Evolutionary conservation across 1,140 invertebrate genomes (phyloP).

Genomic region (Diplogasteroides magnus): DNA sequence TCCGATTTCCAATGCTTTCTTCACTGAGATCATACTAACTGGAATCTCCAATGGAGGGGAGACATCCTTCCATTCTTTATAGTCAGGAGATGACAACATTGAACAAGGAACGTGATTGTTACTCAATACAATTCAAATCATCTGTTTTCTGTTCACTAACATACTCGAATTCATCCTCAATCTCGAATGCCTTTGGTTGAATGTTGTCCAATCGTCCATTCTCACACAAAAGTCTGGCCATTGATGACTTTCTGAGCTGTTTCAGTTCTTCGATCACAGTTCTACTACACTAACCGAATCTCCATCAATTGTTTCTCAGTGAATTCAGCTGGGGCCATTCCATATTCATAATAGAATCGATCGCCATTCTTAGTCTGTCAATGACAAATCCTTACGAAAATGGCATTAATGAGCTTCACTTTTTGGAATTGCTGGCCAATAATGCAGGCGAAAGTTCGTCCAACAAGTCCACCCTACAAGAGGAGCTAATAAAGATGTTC

Average conservation of each 20-base stretch:
- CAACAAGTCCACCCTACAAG: slow-evolving; percentile 65
- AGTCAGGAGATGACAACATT: background rate
- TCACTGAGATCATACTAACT: background rate
- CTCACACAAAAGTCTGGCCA: slow-evolving; percentile 72
- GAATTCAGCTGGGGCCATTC: slow-evolving; percentile 61
- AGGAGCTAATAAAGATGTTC: no score
- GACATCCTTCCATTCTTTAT: background rate
- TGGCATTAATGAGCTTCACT: slow-evolving; percentile 20
- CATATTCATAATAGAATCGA: slow-evolving; percentile 56
- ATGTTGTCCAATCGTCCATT: slow-evolving; percentile 67
- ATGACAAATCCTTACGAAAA: background rate
- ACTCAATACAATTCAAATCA: background rate
- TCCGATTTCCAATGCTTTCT: background rate
- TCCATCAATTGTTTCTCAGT: slow-evolving; percentile 69
- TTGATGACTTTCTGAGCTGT: slow-evolving; percentile 60
- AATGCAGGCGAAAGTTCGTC: slow-evolving; percentile 77
- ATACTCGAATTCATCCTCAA: slow-evolving; percentile 48
- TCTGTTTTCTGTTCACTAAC: background rate
- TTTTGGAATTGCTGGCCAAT: slow-evolving; percentile 73
- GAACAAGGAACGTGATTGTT: background rate
- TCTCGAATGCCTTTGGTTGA: slow-evolving; percentile 52
- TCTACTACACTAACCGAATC: slow-evolving; percentile 59
- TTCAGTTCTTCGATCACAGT: background rate
- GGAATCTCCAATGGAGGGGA: background rate
- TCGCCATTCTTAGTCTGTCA: slow-evolving; percentile 44